Percentiles rank a stretch among this genome's conserved stretches.
Conservation (phyloP, 2,113 vertebrate species). For the Hippocampus mohnikei region DNA sequence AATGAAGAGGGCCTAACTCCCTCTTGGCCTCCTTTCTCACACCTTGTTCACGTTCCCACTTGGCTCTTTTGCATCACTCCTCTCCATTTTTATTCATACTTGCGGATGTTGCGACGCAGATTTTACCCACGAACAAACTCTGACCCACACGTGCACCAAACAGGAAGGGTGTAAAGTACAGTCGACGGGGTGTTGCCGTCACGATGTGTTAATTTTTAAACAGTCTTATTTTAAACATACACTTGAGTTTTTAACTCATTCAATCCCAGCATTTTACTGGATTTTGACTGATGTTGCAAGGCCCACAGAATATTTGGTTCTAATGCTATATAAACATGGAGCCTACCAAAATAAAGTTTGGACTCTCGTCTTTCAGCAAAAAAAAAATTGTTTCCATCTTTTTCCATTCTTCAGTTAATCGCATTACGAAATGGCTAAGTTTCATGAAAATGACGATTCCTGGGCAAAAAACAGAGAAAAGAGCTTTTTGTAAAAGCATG, state of each 20-base stretch:
- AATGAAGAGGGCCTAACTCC: slow-evolving; percentile 91
- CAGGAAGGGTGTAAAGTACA: slow-evolving; percentile 77
- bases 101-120: not conserved
- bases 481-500: too few relatives aligned
- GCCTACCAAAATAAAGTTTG: too few relatives aligned
- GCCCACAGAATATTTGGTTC: too few relatives aligned
- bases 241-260: not conserved
- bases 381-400: too few relatives aligned
- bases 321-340: too few relatives aligned
- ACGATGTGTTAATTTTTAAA: slow-evolving; percentile 77
- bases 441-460: too few relatives aligned
- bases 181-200: slow-evolving; percentile 95
- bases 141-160: slow-evolving; percentile 13
- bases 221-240: slow-evolving; percentile 65
- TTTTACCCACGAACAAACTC: slow-evolving; percentile 15
- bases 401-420: too few relatives aligned
- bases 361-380: too few relatives aligned
- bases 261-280: too few relatives aligned
- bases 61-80: slow-evolving; percentile 5
- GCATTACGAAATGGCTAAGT: too few relatives aligned
- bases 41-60: slow-evolving; percentile 43
- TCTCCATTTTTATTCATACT: not conserved
- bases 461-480: too few relatives aligned
- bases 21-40: slow-evolving; percentile 55
- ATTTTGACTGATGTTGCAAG: too few relatives aligned